phyloP scores from a whole-genome alignment of 2,797 vertebrate species.

The Acanthiza pusilla region DNA sequence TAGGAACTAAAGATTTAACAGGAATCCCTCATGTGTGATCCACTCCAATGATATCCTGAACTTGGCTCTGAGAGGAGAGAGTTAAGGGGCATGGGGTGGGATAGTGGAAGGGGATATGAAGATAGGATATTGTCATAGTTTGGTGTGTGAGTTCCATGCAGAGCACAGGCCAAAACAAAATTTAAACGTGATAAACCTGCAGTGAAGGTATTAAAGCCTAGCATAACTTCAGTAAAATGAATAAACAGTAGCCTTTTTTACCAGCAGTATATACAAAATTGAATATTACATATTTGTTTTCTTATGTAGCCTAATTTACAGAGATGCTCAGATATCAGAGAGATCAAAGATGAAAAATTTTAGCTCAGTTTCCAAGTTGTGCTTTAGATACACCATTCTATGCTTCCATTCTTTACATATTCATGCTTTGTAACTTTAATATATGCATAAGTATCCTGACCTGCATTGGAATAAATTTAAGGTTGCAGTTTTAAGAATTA shows the following conservation, averaged over 20 bases:
- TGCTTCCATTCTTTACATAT: neutral
- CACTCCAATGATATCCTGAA: neutral
- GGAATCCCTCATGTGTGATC: neutral
- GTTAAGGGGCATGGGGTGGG: neutral
- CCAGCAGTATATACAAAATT: neutral
- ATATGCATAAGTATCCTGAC: neutral
- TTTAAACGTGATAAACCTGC: neutral
- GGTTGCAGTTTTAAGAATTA: neutral
- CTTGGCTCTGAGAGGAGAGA: neutral
- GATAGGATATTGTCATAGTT: neutral
- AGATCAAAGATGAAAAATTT: neutral
- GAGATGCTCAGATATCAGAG: neutral
- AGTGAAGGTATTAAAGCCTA: neutral
- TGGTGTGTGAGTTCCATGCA: neutral
- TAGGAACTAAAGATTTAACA: neutral
- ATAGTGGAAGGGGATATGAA: neutral
- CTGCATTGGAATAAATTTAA: neutral
- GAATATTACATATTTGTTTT: neutral
- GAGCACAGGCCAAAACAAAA: conserved; percentile 7
- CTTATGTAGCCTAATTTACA: neutral
- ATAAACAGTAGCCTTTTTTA: neutral
- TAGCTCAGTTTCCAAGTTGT: neutral
- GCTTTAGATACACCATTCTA: neutral
- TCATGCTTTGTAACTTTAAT: neutral
- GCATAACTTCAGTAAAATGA: neutral